Evolutionary conservation across 2,888 invertebrate genomes (phyloP).

Genomic region (Drosophila hamatofila): DNA sequence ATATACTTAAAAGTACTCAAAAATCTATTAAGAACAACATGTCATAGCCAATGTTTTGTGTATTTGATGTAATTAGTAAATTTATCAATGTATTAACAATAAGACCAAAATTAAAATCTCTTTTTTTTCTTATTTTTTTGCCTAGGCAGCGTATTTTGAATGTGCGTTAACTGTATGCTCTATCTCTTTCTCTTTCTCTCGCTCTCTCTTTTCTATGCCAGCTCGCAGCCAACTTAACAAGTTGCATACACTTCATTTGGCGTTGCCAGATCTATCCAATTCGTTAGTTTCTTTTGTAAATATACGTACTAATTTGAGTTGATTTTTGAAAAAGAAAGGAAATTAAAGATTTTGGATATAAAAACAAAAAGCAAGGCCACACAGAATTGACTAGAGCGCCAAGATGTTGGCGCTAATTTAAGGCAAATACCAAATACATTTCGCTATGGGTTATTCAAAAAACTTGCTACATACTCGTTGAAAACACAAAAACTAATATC

Average conservation of each 20-base stretch:
- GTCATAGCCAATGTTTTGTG: constrained; percentile 20
- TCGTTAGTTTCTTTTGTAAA: not conserved
- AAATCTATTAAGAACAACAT: constrained; percentile 4
- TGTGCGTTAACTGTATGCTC: not conserved
- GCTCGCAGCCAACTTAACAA: not conserved
- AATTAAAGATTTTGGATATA: constrained; percentile 6
- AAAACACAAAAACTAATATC: constrained; percentile 7
- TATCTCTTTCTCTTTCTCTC: not conserved
- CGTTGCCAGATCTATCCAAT: constrained; percentile 1
- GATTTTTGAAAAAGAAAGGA: not conserved
- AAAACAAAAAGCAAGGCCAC: constrained; percentile 36
- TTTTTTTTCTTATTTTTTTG: constrained; percentile 24
- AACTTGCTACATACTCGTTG: constrained; percentile 34
- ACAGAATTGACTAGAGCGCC: constrained; percentile 50
- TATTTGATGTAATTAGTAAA: constrained; percentile 31
- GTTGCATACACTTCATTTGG: not conserved
- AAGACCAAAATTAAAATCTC: constrained; percentile 7
- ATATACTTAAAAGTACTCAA: constrained; percentile 18
- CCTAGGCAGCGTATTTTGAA: constrained; percentile 44
- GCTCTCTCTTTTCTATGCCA: not conserved
- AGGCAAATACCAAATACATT: constrained; percentile 13
- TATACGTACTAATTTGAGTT: not conserved
- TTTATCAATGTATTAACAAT: constrained; percentile 21
- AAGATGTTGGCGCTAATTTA: constrained; percentile 13
- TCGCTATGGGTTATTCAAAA: constrained; percentile 14